Conservation (phyloP, 1,140 invertebrate species). For the Drosophila pectinifera region DNA sequence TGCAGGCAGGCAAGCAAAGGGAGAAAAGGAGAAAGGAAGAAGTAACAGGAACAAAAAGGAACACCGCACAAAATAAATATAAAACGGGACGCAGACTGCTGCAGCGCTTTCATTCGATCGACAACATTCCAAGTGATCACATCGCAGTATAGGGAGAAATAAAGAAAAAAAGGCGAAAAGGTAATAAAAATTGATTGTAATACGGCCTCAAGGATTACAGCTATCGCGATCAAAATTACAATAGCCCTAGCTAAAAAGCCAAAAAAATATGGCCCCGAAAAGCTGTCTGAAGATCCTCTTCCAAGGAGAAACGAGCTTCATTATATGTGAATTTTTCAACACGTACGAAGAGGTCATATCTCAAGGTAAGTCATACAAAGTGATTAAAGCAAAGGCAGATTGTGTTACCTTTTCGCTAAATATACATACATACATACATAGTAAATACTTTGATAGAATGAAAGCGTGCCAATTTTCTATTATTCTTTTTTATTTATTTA, state of each 20-base stretch:
- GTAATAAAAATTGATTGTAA: background rate
- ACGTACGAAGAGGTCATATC: conserved; percentile 61
- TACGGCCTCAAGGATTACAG: background rate
- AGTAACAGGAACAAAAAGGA: conserved; percentile 3
- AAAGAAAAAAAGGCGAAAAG: background rate
- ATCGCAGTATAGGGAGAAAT: background rate
- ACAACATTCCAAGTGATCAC: conserved; percentile 27
- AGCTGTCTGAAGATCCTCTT: conserved; percentile 64
- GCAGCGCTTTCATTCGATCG: conserved; percentile 41
- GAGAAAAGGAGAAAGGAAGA: background rate
- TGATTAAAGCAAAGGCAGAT: background rate
- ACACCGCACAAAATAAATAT: conserved; percentile 15
- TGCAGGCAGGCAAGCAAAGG: conserved; percentile 27
- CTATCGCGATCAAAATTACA: background rate
- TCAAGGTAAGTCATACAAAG: conserved; percentile 47
- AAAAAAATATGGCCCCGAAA: conserved; percentile 38
- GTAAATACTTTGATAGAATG: too few species aligned
- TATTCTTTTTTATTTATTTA: background rate
- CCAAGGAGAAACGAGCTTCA: conserved; percentile 45
- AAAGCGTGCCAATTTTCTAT: too few species aligned
- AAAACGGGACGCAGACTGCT: conserved; percentile 32
- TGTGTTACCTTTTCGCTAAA: too few species aligned
- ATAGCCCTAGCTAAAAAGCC: conserved; percentile 9
- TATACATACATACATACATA: too few species aligned
- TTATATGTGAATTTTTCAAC: conserved; percentile 52